These are phyloP conservation scores for Cetonia aurata DNA, from an alignment of 2,888 invertebrate genomes.

Conservation along the genomic window DNA sequence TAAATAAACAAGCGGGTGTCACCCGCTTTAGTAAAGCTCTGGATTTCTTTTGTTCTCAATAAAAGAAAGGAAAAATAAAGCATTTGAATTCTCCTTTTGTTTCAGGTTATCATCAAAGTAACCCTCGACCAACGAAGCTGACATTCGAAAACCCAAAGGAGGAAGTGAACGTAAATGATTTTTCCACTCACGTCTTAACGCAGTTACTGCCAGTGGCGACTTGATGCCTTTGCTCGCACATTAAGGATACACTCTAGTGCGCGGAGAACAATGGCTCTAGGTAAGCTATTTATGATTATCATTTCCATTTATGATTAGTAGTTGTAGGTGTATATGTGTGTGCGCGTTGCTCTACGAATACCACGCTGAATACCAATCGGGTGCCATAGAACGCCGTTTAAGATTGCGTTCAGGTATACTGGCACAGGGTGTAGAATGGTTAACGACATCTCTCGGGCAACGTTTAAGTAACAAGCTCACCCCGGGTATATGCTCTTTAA, in stretches of 20 bases:
- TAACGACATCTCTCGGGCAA: slow-evolving; percentile 5
- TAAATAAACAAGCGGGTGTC: no score
- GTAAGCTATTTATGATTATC: slow-evolving; percentile 60
- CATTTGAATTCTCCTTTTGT: background rate
- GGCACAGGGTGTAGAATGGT: slow-evolving; percentile 28
- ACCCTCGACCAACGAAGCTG: background rate
- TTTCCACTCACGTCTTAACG: slow-evolving; percentile 52
- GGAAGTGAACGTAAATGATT: slow-evolving; percentile 50
- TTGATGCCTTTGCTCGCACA: slow-evolving; percentile 46
- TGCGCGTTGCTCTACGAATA: slow-evolving; percentile 33
- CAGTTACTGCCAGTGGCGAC: slow-evolving; percentile 46
- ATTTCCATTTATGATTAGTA: slow-evolving; percentile 58
- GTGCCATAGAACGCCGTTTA: slow-evolving; percentile 9
- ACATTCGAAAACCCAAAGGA: slow-evolving; percentile 36
- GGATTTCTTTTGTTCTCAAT: no score
- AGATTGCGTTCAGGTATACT: slow-evolving; percentile 18
- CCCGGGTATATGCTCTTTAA: slow-evolving; percentile 29
- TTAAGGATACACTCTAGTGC: slow-evolving; percentile 47
- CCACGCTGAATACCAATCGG: slow-evolving; percentile 31
- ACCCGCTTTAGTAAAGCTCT: no score
- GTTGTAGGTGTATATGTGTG: background rate
- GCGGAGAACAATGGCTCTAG: slow-evolving; percentile 61
- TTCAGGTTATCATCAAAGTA: slow-evolving; percentile 33
- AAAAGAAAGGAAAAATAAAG: no score
- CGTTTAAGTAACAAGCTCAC: background rate